Conservation (phyloP, 2,888 invertebrate species). For the Agrilus cyanescens region DNA sequence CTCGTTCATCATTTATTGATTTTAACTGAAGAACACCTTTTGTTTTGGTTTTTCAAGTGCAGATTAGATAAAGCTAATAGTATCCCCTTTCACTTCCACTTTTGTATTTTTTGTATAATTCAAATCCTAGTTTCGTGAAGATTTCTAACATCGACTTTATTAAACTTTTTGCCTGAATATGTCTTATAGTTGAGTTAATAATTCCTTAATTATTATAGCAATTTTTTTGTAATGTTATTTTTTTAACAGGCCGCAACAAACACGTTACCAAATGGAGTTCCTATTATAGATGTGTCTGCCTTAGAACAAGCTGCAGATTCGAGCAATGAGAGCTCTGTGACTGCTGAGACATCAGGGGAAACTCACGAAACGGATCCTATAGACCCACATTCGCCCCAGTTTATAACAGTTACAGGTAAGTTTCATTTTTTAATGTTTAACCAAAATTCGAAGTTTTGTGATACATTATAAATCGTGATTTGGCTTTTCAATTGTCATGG, state of each 20-base stretch:
- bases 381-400: slow-evolving; percentile 42
- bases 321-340: slow-evolving; percentile 44
- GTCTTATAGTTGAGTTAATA: neutral
- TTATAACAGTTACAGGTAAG: slow-evolving; percentile 61
- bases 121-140: neutral
- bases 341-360: slow-evolving; percentile 39
- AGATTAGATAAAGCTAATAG: too few relatives aligned
- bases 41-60: too few relatives aligned
- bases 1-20: slow-evolving; percentile 6
- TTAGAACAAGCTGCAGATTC: slow-evolving; percentile 45
- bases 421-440: slow-evolving; percentile 6
- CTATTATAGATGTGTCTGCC: slow-evolving; percentile 37
- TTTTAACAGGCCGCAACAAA: too few relatives aligned
- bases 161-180: neutral
- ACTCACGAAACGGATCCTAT: slow-evolving; percentile 40
- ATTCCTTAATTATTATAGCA: neutral
- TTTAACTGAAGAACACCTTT: slow-evolving; percentile 1
- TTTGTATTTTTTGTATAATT: slow-evolving; percentile 1
- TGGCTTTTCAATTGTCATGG: neutral
- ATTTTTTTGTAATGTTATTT: neutral
- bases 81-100: too few relatives aligned
- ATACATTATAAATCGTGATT: neutral
- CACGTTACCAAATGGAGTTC: slow-evolving; percentile 31
- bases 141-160: neutral
- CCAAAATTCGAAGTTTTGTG: neutral